Base-by-base conservation (phyloP, 2,113 vertebrate species). In the Psophia crepitans region DNA sequence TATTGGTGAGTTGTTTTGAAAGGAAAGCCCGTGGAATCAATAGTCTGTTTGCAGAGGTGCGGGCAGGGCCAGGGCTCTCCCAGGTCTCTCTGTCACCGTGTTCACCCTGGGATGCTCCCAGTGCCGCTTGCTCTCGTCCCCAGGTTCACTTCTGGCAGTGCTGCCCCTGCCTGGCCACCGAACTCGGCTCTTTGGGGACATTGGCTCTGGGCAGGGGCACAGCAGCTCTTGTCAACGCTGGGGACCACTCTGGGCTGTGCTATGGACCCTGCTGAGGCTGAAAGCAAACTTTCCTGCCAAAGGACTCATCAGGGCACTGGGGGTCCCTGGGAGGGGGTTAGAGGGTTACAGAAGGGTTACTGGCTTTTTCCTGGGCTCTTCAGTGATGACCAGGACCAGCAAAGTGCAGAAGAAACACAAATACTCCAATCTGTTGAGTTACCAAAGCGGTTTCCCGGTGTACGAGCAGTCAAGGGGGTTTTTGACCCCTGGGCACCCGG, bases 61-160 rank as follows among this genome's bases (percentile, higher is more conserved):
- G 20, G 78, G 41, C 56, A 51, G 74, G 66, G 39, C 15, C 19
- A 8, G 35, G 71, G 20, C 64, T 63, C 56, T 77, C 46, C 51
- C 2, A 1, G 28, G n/a, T 49, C n/a, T 30, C 32, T 41, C 39
- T 18, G 46, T 16, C 3, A 0, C 39, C 0, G 0, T 0, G 3
- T n/a, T 39, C 46, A 22, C 46, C 44, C 4, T 0, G 4, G 39
- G 63, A 54, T 61, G 54, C 46, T 80, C 48, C 37, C 1, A 1
- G 14, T 0, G 4, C 8, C 11, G 44, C 53, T 89, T 21, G 14
- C 54, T 54, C 37, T n/a, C 37, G 15, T 68, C 28, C 39, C 44
- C 1, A 1, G 33, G 5, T 9, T 54, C 41, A 1, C 54, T 20
- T 10, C 30, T 9, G 73, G 8, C 54, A 27, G 16, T 2, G 7